Evolutionary conservation across 2,888 invertebrate species (phyloP).

Genomic region (Deroplatys truncata): DNA sequence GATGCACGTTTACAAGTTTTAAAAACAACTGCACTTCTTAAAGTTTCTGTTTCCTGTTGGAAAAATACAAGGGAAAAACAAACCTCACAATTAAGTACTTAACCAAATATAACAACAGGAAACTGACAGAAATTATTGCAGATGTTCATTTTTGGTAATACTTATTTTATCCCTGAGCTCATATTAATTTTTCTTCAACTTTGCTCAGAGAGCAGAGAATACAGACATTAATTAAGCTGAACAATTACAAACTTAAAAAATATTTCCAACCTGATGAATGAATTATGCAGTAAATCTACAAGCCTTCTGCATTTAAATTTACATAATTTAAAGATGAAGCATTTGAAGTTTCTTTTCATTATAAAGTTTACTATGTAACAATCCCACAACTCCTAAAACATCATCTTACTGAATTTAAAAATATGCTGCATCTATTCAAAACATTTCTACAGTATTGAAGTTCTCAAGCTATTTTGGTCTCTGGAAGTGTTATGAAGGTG

Average conservation of each 20-base stretch:
- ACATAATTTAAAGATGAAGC: neutral
- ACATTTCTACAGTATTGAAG: neutral
- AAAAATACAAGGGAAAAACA: neutral
- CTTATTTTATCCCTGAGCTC: neutral
- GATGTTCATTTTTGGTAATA: neutral
- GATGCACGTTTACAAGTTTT: neutral
- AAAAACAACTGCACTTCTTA: neutral
- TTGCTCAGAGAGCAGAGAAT: neutral
- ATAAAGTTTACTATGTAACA: neutral
- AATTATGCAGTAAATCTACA: neutral
- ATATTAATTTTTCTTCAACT: neutral
- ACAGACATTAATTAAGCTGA: neutral
- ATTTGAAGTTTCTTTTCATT: neutral
- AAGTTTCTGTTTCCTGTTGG: neutral
- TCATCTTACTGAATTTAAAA: neutral
- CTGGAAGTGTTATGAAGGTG: neutral
- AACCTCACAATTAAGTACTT: neutral
- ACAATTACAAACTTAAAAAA: neutral
- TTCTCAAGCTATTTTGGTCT: neutral
- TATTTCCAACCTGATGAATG: neutral
- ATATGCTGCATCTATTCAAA: neutral
- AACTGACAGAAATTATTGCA: neutral
- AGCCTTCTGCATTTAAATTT: neutral
- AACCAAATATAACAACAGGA: neutral
- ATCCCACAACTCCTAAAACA: neutral